These are phyloP conservation scores for Halcyon smyrnensis DNA, from an alignment of 2,797 vertebrate genomes.

Conservation along the genomic window DNA sequence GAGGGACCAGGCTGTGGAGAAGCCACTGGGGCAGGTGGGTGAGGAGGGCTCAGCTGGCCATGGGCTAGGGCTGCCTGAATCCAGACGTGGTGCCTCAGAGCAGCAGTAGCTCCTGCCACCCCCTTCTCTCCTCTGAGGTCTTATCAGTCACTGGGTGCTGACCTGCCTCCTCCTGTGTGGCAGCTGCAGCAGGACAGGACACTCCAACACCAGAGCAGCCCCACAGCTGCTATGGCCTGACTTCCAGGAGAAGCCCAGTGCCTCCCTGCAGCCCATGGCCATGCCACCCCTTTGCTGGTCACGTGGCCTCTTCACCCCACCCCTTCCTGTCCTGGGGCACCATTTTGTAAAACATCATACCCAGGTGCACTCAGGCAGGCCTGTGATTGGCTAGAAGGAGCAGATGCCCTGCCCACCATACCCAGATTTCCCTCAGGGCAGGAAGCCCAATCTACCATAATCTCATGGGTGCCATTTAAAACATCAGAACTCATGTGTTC, in stretches of 20 bases:
- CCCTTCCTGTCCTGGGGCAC: neutral
- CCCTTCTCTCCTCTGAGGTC: neutral
- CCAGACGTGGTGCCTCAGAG: too few relatives aligned
- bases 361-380: too few relatives aligned
- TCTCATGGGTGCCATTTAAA: neutral
- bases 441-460: accelerated
- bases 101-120: neutral
- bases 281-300: accelerated
- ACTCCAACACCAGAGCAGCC: accelerated
- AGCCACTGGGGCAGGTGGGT: accelerated
- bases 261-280: neutral
- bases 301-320: too few relatives aligned
- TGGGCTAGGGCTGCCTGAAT: too few relatives aligned
- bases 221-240: accelerated
- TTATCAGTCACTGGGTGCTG: accelerated
- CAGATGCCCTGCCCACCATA: neutral
- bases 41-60: neutral
- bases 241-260: accelerated
- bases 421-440: neutral
- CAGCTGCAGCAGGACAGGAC: accelerated
- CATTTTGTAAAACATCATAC: neutral
- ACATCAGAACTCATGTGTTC: neutral
- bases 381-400: neutral
- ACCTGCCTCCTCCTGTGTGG: accelerated
- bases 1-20: too few relatives aligned